A percentile compares a stretch with the other conserved stretches of the same genome.
Evolutionary conservation across 2,888 invertebrate species (phyloP).

Genomic region (Phyto melanocephala): DNA sequence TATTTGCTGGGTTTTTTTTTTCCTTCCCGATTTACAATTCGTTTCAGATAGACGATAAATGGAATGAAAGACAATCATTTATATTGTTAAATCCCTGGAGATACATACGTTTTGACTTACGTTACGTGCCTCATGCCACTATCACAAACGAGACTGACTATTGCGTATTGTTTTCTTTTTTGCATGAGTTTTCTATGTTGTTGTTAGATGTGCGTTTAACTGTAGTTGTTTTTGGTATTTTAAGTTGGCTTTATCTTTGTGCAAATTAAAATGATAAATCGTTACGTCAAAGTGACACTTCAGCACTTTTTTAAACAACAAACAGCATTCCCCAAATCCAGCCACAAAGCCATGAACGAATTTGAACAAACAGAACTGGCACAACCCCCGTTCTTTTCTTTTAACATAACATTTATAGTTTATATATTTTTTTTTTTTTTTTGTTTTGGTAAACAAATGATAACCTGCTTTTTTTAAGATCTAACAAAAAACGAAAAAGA

Average conservation of each 20-base stretch:
- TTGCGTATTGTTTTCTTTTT: neutral
- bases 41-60: neutral
- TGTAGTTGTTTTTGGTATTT: slow-evolving; percentile 11
- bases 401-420: neutral
- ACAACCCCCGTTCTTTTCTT: neutral
- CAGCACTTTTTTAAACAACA: slow-evolving; percentile 27
- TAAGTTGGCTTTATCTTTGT: slow-evolving; percentile 46
- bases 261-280: slow-evolving; percentile 62
- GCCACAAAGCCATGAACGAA: neutral
- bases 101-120: slow-evolving; percentile 39
- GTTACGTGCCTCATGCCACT: slow-evolving; percentile 19
- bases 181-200: slow-evolving; percentile 2
- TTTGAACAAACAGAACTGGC: neutral
- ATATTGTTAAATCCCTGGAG: slow-evolving; percentile 52
- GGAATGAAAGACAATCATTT: slow-evolving; percentile 52
- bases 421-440: neutral
- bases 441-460: slow-evolving; percentile 1
- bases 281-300: slow-evolving; percentile 53
- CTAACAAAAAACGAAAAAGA: neutral
- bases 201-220: neutral
- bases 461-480: slow-evolving; percentile 18
- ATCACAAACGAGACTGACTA: neutral
- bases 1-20: slow-evolving; percentile 18
- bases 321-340: neutral
- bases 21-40: slow-evolving; percentile 16